Percentiles rank a stretch among this genome's conserved stretches.
Evolutionary conservation across 2,888 invertebrate genomes (phyloP).

Genomic region (Pseudococcus jackbeardsleyi): DNA sequence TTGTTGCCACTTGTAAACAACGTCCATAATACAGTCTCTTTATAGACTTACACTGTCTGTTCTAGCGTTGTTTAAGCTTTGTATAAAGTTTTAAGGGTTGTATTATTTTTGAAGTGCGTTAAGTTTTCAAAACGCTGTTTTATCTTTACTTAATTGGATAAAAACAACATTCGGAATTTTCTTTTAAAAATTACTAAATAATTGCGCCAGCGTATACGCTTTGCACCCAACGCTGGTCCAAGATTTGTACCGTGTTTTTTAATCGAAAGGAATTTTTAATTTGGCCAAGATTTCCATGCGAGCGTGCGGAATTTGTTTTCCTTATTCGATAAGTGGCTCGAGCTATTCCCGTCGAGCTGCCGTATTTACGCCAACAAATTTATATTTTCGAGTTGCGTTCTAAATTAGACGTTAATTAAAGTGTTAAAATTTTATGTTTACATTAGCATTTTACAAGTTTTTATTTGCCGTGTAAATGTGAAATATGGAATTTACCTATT

Average conservation of each 20-base stretch:
- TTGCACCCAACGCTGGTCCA: background rate
- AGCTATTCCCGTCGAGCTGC: background rate
- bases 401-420: conserved; percentile 52
- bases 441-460: conserved; percentile 43
- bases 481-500: conserved; percentile 26
- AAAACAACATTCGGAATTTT: conserved; percentile 56
- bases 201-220: conserved; percentile 9
- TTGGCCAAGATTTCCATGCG: background rate
- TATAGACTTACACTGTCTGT: conserved; percentile 64
- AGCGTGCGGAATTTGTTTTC: conserved; percentile 15
- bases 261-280: conserved; percentile 47
- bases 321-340: conserved; percentile 19
- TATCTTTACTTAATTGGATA: conserved; percentile 59
- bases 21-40: conserved; percentile 65
- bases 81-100: conserved; percentile 64
- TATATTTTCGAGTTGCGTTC: conserved; percentile 45
- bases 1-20: conserved; percentile 65
- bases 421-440: conserved; percentile 53
- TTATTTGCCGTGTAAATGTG: conserved; percentile 26
- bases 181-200: conserved; percentile 37
- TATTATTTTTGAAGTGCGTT: conserved; percentile 64
- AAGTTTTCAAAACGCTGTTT: conserved; percentile 62
- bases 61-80: conserved; percentile 63
- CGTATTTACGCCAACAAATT: conserved; percentile 40
- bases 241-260: background rate